Evolutionary conservation across 2,797 vertebrate genomes (phyloP).

Genomic region (Urophycis tenuis): DNA sequence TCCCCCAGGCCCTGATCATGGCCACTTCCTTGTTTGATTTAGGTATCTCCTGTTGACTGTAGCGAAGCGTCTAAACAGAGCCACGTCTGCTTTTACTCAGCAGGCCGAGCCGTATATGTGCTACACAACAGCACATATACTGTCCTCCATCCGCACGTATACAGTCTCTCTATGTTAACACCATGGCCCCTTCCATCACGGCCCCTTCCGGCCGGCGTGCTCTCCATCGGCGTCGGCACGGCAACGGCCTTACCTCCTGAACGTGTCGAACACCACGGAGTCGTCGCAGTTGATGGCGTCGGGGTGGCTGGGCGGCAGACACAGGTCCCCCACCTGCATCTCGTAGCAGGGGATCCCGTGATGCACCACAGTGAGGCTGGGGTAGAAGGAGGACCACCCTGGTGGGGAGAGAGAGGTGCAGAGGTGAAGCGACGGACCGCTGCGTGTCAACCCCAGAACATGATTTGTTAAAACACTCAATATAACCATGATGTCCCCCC

Average conservation of each 20-base stretch:
- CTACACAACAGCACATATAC: background rate
- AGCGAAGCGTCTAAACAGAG: background rate
- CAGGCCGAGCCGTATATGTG: background rate
- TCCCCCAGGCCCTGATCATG: background rate
- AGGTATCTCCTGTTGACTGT: background rate
- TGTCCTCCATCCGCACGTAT: too few species aligned
- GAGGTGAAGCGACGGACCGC: background rate
- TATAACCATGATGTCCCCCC: background rate
- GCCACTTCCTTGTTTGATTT: background rate
- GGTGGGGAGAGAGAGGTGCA: background rate
- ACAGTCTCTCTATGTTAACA: too few species aligned
- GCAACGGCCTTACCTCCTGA: constrained; percentile 87
- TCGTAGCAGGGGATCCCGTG: constrained; percentile 99
- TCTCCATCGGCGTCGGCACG: too few species aligned
- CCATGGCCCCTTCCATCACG: background rate
- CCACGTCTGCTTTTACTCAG: background rate
- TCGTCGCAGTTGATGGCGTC: constrained; percentile 99
- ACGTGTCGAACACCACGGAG: constrained; percentile 99
- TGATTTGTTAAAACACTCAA: background rate
- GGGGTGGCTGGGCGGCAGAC: constrained; percentile 96
- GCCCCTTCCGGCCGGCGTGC: too few species aligned
- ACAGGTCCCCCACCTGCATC: constrained; percentile 91
- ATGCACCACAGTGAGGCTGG: constrained; percentile 98
- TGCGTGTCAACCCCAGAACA: background rate
- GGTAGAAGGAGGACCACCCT: constrained; percentile 99